phyloP scores from a whole-genome alignment of 2,113 vertebrate genomes.

The Rhinoderma darwinii region DNA sequence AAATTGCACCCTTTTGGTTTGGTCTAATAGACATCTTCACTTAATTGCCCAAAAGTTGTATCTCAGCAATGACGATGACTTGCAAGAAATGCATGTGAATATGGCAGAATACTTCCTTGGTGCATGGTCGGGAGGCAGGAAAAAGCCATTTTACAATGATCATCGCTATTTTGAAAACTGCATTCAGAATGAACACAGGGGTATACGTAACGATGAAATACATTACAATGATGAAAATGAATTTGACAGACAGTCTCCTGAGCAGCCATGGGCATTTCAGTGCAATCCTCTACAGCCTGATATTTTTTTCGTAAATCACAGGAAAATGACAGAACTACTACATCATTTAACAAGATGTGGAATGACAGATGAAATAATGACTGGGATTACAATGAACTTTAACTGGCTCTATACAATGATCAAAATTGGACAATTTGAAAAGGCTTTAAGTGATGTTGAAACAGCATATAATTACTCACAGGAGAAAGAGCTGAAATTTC shows the following conservation, averaged over 20 bases:
- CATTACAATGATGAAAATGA: constrained; percentile 85
- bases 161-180: constrained; percentile 80
- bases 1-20: constrained; percentile 91
- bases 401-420: constrained; percentile 99
- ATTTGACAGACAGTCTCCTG: constrained; percentile 93
- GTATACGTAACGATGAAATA: constrained; percentile 84
- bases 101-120: constrained; percentile 97
- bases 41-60: constrained; percentile 97
- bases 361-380: constrained; percentile 92
- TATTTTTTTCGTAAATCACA: constrained; percentile 97
- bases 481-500: constrained; percentile 96
- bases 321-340: constrained; percentile 96
- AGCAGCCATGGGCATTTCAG: constrained; percentile 98
- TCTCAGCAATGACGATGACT: constrained; percentile 85
- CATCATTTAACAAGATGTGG: constrained; percentile 91
- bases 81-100: constrained; percentile 94
- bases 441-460: constrained; percentile 91
- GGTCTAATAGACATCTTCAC: constrained; percentile 96
- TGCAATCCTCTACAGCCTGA: constrained; percentile 95
- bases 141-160: constrained; percentile 88
- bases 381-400: constrained; percentile 97
- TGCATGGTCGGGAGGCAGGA: constrained; percentile 92
- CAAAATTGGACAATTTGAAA: constrained; percentile 96
- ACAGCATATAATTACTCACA: constrained; percentile 90
- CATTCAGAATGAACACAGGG: constrained; percentile 80